phyloP scores from a whole-genome alignment of 37 sponge, comb jelly and placozoan species.

The Bolinopsis microptera region DNA sequence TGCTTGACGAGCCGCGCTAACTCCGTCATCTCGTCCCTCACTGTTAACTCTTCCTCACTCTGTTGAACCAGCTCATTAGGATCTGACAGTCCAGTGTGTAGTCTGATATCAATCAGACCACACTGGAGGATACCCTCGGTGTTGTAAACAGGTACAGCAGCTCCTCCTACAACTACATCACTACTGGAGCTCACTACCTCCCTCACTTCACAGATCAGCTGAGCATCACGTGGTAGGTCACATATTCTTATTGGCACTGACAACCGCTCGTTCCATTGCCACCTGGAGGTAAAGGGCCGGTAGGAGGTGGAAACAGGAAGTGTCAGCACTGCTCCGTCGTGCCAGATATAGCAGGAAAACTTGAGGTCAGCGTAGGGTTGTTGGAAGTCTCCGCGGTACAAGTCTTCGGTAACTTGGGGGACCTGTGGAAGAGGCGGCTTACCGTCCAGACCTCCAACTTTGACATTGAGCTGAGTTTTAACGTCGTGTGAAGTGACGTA shows the following conservation, averaged over 20 bases:
- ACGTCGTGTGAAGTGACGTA: slow-evolving; percentile 27
- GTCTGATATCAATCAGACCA: slow-evolving; percentile 23
- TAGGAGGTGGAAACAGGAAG: slow-evolving; percentile 87
- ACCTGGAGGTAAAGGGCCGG: slow-evolving; percentile 86
- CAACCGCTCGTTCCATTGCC: slow-evolving; percentile 75
- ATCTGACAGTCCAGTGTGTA: neutral
- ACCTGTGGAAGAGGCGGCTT: slow-evolving; percentile 49
- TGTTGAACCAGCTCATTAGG: slow-evolving; percentile 1
- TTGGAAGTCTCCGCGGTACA: slow-evolving; percentile 65
- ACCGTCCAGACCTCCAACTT: slow-evolving; percentile 53
- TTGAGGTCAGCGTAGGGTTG: slow-evolving; percentile 82
- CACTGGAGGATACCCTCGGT: slow-evolving; percentile 46
- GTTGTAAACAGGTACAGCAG: slow-evolving; percentile 52
- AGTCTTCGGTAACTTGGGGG: neutral
- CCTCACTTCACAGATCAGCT: slow-evolving; percentile 42
- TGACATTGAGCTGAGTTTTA: slow-evolving; percentile 10
- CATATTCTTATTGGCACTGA: neutral
- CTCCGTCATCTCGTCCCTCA: slow-evolving; percentile 56
- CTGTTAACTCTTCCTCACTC: neutral
- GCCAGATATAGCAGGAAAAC: slow-evolving; percentile 80
- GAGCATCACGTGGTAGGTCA: neutral
- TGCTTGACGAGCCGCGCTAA: slow-evolving; percentile 75
- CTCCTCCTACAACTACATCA: slow-evolving; percentile 57
- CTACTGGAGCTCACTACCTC: slow-evolving; percentile 2
- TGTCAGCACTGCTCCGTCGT: slow-evolving; percentile 78